Evolutionary conservation across 1,140 invertebrate species (phyloP).

Genomic region (Camponotus pennsylvanicus): DNA sequence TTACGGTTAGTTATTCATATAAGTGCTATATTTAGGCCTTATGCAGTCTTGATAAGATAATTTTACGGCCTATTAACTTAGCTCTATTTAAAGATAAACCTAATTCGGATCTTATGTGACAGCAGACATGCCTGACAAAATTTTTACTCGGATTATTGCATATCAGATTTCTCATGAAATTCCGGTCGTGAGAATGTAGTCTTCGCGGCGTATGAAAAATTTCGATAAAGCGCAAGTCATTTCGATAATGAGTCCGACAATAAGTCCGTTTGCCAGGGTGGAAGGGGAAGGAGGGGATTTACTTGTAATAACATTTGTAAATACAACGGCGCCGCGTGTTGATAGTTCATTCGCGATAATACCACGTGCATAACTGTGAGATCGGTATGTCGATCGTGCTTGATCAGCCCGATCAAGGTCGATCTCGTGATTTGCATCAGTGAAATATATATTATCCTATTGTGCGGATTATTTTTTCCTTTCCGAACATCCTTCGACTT

Average conservation of each 20-base stretch:
- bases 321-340: slow-evolving; percentile 34
- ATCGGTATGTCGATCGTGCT: slow-evolving; percentile 67
- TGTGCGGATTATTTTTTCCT: slow-evolving; percentile 66
- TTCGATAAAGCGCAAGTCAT: slow-evolving; percentile 41
- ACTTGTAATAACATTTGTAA: slow-evolving; percentile 60
- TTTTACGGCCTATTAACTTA: no score
- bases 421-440: slow-evolving; percentile 74
- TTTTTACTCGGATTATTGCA: neutral
- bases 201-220: neutral
- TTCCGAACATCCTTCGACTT: slow-evolving; percentile 23
- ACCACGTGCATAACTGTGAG: slow-evolving; percentile 51
- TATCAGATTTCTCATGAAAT: slow-evolving; percentile 36
- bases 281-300: neutral
- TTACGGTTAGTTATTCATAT: no score
- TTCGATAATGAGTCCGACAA: slow-evolving; percentile 1
- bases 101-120: no score
- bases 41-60: no score
- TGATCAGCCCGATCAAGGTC: slow-evolving; percentile 68
- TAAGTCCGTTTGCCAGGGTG: neutral
- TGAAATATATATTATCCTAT: slow-evolving; percentile 77
- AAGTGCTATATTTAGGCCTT: no score
- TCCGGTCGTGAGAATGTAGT: neutral
- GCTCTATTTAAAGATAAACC: no score
- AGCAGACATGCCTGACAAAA: no score
- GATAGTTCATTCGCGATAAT: slow-evolving; percentile 38